Evolutionary conservation across 2,888 invertebrate genomes (phyloP), one percentile per base, ranked within the genome.

Genomic region (Drosophila birchii): DNA sequence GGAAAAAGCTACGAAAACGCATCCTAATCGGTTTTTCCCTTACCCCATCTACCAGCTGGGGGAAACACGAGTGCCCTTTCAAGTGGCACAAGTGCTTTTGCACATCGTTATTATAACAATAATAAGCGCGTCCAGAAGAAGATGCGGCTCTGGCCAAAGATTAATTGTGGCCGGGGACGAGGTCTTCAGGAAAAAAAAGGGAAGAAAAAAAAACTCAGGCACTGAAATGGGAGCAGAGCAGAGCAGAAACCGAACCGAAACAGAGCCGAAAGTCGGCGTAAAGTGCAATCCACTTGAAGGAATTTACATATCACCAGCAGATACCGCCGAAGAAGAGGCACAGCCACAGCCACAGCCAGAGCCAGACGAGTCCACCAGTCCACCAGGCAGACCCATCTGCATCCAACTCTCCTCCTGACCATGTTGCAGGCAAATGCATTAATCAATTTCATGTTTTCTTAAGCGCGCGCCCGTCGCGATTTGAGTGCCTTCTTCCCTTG

Each of bases 31-130:
- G 47, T 43, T 38, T 41, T 34, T 23, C 47, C 54, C 36, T 64
- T 38, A 14, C 55, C 41, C 63, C 63, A 55, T 69, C 29, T 29
- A 0, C 29, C 29, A 8, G 29, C 29, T 29, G 29, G 29, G 26
- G 29, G 29, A 29, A 69, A 73, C 77, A 72, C 74, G 73, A 74
- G 81, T 78, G 81, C 81, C 71, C 61, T 71, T 75, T 84, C 86
- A 80, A 86, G 83, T 83, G 87, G 81, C 83, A 89, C 91, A 91
- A 91, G 91, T 91, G 90, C 91, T 91, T 91, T 91, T 91, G 90
- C 91, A 91, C 91, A 90, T 91, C 91, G 88, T 91, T 91, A 91
- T 91, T 91, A 89, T 89, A 91, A 91, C 91, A 90, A 91, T 90
- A 90, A 90, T 91, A 90, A 91, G 90, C 90, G 44, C 39, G 58